phyloP scores from a whole-genome alignment of 2,888 invertebrate species.

The Amblyjoppa proteus region DNA sequence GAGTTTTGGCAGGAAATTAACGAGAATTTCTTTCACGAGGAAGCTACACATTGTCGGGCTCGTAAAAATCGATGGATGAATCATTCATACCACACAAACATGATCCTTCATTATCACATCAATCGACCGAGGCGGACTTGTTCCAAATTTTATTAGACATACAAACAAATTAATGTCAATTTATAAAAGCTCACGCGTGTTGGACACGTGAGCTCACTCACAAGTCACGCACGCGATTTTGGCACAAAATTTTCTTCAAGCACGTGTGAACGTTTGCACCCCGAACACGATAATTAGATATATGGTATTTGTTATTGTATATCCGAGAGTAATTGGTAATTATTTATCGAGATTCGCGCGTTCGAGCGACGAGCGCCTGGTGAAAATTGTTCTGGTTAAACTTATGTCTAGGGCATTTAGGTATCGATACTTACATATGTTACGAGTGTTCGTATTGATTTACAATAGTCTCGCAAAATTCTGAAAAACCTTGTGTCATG shows the following conservation, averaged over 20 bases:
- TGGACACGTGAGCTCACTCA: conserved; percentile 63
- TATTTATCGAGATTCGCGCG: conserved; percentile 12
- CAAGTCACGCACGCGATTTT: conserved; percentile 71
- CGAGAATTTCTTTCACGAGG: conserved; percentile 50
- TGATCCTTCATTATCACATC: conserved; percentile 22
- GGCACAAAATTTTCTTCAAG: conserved; percentile 58
- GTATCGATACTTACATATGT: conserved; percentile 30
- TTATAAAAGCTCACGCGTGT: conserved; percentile 38
- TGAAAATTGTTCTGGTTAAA: conserved; percentile 49
- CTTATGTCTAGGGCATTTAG: conserved; percentile 51
- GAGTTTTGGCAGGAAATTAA: conserved; percentile 52
- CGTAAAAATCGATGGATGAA: conserved; percentile 29
- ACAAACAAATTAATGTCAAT: conserved; percentile 11
- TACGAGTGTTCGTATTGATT: neutral
- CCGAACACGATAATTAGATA: conserved; percentile 31
- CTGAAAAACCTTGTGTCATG: too few relatives aligned
- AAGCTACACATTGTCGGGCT: conserved; percentile 9
- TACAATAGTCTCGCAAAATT: neutral
- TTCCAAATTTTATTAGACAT: conserved; percentile 34
- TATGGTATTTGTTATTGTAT: neutral
- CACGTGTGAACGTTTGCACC: conserved; percentile 57
- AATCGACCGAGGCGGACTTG: conserved; percentile 18
- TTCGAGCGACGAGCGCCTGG: conserved; percentile 9
- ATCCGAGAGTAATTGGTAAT: neutral
- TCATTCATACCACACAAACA: conserved; percentile 35